Conservation (phyloP, 2,113 vertebrate genomes). For the Clarias magur region DNA sequence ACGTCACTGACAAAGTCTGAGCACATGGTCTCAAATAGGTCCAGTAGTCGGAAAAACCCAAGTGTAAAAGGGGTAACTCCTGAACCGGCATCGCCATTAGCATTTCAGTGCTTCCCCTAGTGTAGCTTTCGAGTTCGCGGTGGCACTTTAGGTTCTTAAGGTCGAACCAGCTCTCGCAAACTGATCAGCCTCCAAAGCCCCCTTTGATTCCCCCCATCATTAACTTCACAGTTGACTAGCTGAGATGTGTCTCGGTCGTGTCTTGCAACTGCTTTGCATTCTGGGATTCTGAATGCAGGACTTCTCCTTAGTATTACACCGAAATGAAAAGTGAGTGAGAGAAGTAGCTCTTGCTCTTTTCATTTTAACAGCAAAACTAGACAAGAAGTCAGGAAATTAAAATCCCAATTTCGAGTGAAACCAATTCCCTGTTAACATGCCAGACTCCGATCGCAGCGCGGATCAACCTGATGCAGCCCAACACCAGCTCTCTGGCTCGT, state of each 20-base stretch:
- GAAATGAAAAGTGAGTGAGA: neutral
- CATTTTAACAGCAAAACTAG: neutral
- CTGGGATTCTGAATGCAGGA: neutral
- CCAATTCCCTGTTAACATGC: neutral
- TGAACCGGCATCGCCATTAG: neutral
- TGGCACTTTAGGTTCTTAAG: neutral
- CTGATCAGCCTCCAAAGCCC: neutral
- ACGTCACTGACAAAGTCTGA: neutral
- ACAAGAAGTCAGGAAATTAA: neutral
- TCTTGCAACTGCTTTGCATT: neutral
- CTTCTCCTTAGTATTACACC: neutral
- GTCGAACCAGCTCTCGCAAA: neutral
- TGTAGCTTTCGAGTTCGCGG: neutral
- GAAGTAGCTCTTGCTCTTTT: neutral
- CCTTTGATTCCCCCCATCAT: neutral
- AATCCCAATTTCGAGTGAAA: neutral
- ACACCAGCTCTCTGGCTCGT: neutral
- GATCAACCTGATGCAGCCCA: neutral
- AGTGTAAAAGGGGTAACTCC: neutral
- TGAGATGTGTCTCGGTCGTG: neutral
- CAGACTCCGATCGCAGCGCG: neutral
- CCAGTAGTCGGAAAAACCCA: neutral
- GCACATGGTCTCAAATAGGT: neutral
- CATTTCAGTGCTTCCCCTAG: neutral
- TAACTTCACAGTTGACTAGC: too few relatives aligned